Percentiles rank a stretch among this genome's conserved stretches.
Evolutionary conservation across 2,797 vertebrate genomes (phyloP).

Genomic region (Mormyrops boulengeri): DNA sequence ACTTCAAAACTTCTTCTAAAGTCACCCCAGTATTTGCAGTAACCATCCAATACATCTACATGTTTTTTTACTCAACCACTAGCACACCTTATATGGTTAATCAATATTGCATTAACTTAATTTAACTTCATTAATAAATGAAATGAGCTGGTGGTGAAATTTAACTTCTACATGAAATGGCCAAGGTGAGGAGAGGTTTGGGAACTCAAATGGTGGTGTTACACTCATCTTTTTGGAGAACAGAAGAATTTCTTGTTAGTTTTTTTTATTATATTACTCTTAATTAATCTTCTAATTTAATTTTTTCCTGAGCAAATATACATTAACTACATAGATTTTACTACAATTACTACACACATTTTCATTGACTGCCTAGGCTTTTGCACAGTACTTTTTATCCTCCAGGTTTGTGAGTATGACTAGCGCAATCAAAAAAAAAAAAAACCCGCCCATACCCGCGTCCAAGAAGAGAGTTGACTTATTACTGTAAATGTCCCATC

Average conservation of each 20-base stretch:
- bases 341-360: neutral
- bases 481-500: slow-evolving; percentile 31
- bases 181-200: neutral
- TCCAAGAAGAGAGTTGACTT: slow-evolving; percentile 27
- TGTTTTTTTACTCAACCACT: neutral
- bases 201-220: neutral
- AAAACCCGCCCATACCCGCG: slow-evolving; percentile 29
- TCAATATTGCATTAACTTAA: neutral
- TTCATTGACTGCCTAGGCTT: neutral
- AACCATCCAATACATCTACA: neutral
- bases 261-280: neutral
- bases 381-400: neutral
- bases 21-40: neutral
- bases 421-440: neutral
- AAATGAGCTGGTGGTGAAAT: neutral
- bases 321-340: neutral
- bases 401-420: neutral
- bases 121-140: neutral
- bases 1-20: too few species aligned
- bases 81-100: neutral
- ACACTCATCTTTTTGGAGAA: neutral
- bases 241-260: neutral
- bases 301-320: neutral
- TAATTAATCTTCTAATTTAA: neutral
- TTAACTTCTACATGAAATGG: neutral